Base-by-base conservation (phyloP, 2,888 invertebrate genomes). In the Darwinula stevensoni region DNA sequence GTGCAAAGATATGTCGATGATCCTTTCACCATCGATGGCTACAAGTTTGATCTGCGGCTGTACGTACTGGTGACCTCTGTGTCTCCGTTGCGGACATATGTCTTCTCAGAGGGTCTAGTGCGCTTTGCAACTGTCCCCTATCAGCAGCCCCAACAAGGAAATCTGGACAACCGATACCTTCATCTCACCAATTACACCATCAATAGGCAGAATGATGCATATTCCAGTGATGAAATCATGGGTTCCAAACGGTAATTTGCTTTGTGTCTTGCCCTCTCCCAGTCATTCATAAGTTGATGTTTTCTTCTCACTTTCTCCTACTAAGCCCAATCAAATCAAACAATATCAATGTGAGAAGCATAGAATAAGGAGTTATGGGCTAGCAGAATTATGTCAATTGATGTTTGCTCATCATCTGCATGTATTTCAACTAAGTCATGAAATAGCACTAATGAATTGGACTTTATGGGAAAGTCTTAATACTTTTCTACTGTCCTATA, bases 121-220 rank as follows among this genome's bases (percentile, higher is more conserved):
- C 63, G 76, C 43, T 82, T 86, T 49, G 84, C 84, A 2, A 86
- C 86, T 2, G 70, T 67, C 41, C 63, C 72, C 39, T 86, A 86
- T 47, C 67, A 67, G 34, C 74, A 76, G 43, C 84, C 84, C 0
- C 71, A 64, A 17, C 58, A 64, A 11, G 63, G 66, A 38, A 86
- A 86, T 44, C 65, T 71, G 4, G 65, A 67, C 1, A 82, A 86
- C 47, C 67, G 80, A 12, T 84, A 70, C 47, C 86, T 86, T 84
- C 86, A 86, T 47, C 54, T 86, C 36, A 86, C 86, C 6, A 86
- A 86, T 53, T 86, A 86, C 47, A 75, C 86, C 1, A 67, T 86
- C 13, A 86, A 86, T 49, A 82, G 78, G 48, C 72, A 75, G 46
- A 82, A 75, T 45, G 62, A 71, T 14, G 73, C 73, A 36, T 84